Base-by-base conservation (phyloP, 2,113 vertebrate genomes). In the Coregonus clupeaformis region DNA sequence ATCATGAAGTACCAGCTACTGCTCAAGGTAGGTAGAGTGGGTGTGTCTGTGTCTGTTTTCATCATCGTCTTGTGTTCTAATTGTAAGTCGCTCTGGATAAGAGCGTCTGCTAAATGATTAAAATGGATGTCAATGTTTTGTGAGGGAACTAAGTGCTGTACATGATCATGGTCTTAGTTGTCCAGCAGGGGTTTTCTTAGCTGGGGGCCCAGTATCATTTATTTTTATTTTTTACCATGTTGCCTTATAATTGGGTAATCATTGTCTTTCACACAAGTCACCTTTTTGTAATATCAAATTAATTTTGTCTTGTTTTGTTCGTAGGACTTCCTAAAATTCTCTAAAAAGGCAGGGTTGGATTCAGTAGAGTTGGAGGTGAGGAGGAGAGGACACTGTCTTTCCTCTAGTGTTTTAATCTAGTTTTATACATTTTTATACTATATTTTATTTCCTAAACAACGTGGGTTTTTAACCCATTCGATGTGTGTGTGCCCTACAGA, bases 1-100 rank as follows among this genome's bases (percentile, higher is more conserved):
- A 98, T 99, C 86, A 98, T 99, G 95, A 99, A 98, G 81, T 99
- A 99, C 85, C 98, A 99, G 88, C 94, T 98, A 73, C 92, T 99
- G 85, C 91, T 99, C n/a, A 99, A 99, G 97, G 98, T 98, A 16
- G 13, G 85, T 78, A 1, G 36, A 11, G 36, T 42, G 36, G 36
- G 2, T 11, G 9, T 7, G 36, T 42, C 36, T 42, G 36, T 42
- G 36, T 60, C 16, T 1, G 11, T 27, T 4, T 55, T 9, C 47
- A 2, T 18, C 67, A 0, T 18, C 29, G 9, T 22, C 29, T 62
- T 72, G 14, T n/a, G 22, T 27, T 7, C 24, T 12, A 18, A 55
- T 11, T 36, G 36, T 42, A 42, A 3, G 36, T 42, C 27, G 27
- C 27, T 27, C 27, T 27, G 27, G 27, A 27, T 27, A 27, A 27